These are phyloP conservation scores for Ascaphus truei DNA, from an alignment of 2,113 vertebrate species.

Conservation along the genomic window DNA sequence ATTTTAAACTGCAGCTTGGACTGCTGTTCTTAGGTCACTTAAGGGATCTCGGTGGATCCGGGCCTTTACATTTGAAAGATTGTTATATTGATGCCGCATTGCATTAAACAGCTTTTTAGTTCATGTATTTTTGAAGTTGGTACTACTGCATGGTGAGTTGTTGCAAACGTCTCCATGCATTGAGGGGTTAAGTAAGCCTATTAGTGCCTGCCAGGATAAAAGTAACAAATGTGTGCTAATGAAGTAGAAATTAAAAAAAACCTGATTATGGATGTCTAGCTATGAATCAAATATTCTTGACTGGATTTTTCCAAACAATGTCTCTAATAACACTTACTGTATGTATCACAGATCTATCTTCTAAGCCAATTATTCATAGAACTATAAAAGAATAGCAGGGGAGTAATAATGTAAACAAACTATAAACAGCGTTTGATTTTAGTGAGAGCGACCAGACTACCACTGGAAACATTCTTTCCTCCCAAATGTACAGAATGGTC, in stretches of 20 bases:
- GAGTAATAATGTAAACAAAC: slow-evolving; percentile 12
- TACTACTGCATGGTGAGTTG: background rate
- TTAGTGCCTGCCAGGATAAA: slow-evolving; percentile 1
- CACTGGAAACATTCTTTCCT: background rate
- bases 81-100: no score
- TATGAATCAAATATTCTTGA: slow-evolving; percentile 16
- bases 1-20: no score
- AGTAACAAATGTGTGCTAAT: slow-evolving; percentile 1
- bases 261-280: slow-evolving; percentile 5
- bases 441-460: background rate
- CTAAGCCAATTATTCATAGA: background rate
- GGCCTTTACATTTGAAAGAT: no score
- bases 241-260: slow-evolving; percentile 5
- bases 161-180: background rate
- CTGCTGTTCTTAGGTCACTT: no score
- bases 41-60: no score
- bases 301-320: slow-evolving; percentile 5
- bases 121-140: background rate
- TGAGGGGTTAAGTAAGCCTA: background rate
- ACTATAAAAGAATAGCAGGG: background rate
- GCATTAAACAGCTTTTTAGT: background rate
- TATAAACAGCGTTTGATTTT: background rate
- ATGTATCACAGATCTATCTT: slow-evolving; percentile 14
- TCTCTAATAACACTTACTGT: slow-evolving; percentile 7
- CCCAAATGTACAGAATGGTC: no score